phyloP scores from a whole-genome alignment of 2,888 invertebrate genomes.

The Malthinus seriepunctatus region DNA sequence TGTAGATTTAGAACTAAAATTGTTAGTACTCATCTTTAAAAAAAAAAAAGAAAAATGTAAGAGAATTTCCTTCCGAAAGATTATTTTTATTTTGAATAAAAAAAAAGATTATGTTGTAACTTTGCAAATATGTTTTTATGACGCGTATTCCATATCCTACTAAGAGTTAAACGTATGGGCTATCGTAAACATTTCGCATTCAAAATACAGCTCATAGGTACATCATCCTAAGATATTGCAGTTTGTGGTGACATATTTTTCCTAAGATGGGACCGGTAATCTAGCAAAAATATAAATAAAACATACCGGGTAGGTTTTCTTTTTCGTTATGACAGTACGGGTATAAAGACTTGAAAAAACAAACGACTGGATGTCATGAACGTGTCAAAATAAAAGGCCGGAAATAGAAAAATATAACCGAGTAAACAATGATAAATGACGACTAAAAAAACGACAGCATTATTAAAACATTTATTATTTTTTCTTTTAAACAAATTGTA shows the following conservation, averaged over 20 bases:
- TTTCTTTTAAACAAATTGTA: conserved; percentile 2
- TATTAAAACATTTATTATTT: conserved; percentile 6
- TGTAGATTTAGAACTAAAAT: too few species aligned
- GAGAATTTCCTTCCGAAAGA: too few species aligned
- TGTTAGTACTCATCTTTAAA: too few species aligned
- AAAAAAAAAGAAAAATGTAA: too few species aligned
- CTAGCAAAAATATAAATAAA: conserved; percentile 21
- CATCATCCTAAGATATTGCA: conserved; percentile 20
- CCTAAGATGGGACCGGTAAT: conserved; percentile 16
- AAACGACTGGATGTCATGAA: conserved; percentile 21
- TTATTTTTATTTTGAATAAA: too few species aligned
- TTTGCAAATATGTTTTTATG: neutral
- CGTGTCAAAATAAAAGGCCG: conserved; percentile 22
- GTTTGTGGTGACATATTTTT: conserved; percentile 16
- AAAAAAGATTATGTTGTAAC: too few species aligned
- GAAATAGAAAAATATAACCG: conserved; percentile 24
- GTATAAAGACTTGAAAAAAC: conserved; percentile 20
- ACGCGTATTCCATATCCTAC: neutral
- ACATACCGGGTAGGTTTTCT: conserved; percentile 17
- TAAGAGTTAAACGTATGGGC: conserved; percentile 4
- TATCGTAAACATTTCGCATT: conserved; percentile 8
- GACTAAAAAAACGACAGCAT: conserved; percentile 7
- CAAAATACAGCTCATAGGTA: conserved; percentile 17
- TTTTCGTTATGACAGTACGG: conserved; percentile 18
- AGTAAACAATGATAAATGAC: conserved; percentile 21